phyloP scores from a whole-genome alignment of 2,888 invertebrate species.

The Drosophila kanekoi region DNA sequence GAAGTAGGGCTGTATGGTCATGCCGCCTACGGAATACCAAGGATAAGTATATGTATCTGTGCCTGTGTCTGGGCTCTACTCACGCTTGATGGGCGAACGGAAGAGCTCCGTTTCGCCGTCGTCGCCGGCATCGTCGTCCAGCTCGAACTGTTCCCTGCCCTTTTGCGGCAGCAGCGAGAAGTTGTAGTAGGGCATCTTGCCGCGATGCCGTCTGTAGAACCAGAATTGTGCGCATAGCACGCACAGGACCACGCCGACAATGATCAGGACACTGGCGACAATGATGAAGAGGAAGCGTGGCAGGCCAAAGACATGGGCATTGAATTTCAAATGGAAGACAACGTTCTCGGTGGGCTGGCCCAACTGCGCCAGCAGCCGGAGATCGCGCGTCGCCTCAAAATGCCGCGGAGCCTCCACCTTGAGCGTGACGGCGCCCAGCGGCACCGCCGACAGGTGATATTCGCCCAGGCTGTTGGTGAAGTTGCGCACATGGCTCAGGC shows the following conservation, averaged over 20 bases:
- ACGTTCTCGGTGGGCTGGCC: conserved; percentile 87
- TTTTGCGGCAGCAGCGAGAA: conserved; percentile 85
- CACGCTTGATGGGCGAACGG: conserved; percentile 84
- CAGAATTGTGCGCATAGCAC: conserved; percentile 81
- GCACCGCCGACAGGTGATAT: conserved; percentile 76
- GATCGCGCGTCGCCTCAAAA: conserved; percentile 84
- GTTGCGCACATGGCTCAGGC: conserved; percentile 80
- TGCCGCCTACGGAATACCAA: conserved; percentile 68
- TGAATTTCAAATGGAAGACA: conserved; percentile 88
- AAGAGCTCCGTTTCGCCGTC: conserved; percentile 84
- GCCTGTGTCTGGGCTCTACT: conserved; percentile 40
- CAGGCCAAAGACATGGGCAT: conserved; percentile 90
- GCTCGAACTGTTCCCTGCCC: conserved; percentile 82
- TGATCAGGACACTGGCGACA: conserved; percentile 87
- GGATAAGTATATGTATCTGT: too few species aligned
- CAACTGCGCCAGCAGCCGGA: conserved; percentile 79
- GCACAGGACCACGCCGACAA: conserved; percentile 76
- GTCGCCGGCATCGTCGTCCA: conserved; percentile 82
- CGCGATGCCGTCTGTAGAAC: conserved; percentile 72
- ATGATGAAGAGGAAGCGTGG: conserved; percentile 92
- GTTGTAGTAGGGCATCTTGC: conserved; percentile 83
- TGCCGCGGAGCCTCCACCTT: conserved; percentile 88
- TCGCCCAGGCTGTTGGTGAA: conserved; percentile 82
- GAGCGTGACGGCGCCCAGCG: conserved; percentile 86
- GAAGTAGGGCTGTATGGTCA: conserved; percentile 87